Evolutionary conservation across 2,888 invertebrate species (phyloP).

Genomic region (Erpobdella octoculata): DNA sequence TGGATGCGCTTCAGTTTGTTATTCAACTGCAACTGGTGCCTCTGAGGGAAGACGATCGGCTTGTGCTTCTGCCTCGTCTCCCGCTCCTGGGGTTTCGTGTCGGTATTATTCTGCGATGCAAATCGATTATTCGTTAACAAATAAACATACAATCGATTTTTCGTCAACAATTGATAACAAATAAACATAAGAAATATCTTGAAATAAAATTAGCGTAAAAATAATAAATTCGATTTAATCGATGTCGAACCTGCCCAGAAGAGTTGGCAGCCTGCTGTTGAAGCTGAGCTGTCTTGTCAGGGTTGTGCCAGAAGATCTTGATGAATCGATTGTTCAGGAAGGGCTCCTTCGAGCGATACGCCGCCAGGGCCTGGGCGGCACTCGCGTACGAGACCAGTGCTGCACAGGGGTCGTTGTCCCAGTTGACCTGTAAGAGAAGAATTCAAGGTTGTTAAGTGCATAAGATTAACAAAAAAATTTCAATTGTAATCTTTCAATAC

Average conservation of each 20-base stretch:
- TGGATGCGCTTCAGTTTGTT: constrained; percentile 8
- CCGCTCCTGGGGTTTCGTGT: too few species aligned
- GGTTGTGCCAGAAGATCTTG: constrained; percentile 88
- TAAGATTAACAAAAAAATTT: too few species aligned
- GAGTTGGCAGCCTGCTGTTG: too few species aligned
- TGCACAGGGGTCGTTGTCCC: constrained; percentile 77
- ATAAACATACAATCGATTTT: too few species aligned
- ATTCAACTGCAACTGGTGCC: constrained; percentile 20
- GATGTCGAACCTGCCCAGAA: too few species aligned
- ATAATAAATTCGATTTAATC: too few species aligned
- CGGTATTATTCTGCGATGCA: too few species aligned
- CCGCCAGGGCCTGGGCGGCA: constrained; percentile 82
- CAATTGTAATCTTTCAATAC: too few species aligned
- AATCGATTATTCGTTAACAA: too few species aligned
- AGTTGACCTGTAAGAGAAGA: constrained; percentile 50
- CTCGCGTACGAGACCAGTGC: constrained; percentile 85
- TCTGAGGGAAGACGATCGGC: background rate
- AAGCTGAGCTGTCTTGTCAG: constrained; percentile 21
- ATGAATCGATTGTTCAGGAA: constrained; percentile 96
- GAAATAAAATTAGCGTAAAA: too few species aligned
- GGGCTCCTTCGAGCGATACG: constrained; percentile 89
- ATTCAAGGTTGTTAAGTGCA: background rate
- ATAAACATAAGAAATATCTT: too few species aligned
- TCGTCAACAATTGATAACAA: too few species aligned
- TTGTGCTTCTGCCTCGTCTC: background rate